Evolutionary conservation across 2,797 vertebrate genomes (phyloP), one percentile per base, ranked within the genome.

Genomic region (Pangasius krempfi): DNA sequence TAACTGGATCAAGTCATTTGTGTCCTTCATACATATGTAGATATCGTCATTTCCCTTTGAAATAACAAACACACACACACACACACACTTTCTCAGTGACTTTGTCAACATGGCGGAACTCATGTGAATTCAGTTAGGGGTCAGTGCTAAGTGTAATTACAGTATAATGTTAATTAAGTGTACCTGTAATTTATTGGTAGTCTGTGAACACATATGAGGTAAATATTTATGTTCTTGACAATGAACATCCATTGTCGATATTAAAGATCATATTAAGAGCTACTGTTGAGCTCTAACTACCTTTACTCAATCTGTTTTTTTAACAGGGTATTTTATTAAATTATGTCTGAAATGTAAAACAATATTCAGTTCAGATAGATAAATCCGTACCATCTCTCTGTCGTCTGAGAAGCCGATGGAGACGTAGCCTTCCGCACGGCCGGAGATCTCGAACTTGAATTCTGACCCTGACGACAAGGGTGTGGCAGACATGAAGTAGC

Each of bases 391-490:
- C 96, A 97, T 97, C 0, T 1, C 18, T 37, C 62, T 90, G 91
- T 97, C 96, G 88, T 96, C 93, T 30, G 96, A 97, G 86, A 97
- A 97, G 44, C 96, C 96, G 88, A 96, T 94, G 5, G 96, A 56
- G 16, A 96, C 58, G 89, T 97, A 97, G 75, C 96, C 96, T 1
- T 73, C 6, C 0, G 94, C 93, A 2, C 83, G 44, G 0, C 96
- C 95, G 0, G 88, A 92, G 88, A 97, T 91, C 92, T 96, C 95
- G 89, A 93, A 96, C 16, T 0, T 92, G 50, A 94, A 58, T 0
- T 82, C 84, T 10, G 68, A 12, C 8, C 84, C 78, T 16, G 25
- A 47, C 12, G 84, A 5, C 58, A 92, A 73, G 7, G 88, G 18
- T 47, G 27, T 79, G 79, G 91, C 92, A 22, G 96, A 96, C 95